These are phyloP conservation scores for Lepidurus packardi DNA, from an alignment of 1,140 invertebrate genomes.

Conservation along the genomic window DNA sequence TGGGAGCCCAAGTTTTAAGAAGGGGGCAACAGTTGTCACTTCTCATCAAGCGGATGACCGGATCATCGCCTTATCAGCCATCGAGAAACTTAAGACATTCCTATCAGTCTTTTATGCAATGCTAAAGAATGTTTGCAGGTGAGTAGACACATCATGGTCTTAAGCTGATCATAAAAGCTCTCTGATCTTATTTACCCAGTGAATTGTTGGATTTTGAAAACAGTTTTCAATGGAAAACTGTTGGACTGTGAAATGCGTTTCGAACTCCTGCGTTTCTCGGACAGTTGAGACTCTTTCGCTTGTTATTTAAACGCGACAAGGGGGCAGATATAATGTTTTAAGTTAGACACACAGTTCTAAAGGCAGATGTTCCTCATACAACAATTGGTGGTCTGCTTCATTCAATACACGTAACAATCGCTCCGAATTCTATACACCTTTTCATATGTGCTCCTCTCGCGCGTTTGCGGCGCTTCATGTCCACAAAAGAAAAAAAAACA, in stretches of 20 bases:
- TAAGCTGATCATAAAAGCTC: conserved; percentile 3
- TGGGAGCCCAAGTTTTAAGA: neutral
- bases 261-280: neutral
- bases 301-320: conserved; percentile 19
- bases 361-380: neutral
- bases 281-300: neutral
- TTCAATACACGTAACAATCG: conserved; percentile 8
- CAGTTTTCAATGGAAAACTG: neutral
- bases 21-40: conserved; percentile 10
- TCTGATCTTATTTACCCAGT: conserved; percentile 10
- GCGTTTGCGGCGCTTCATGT: neutral
- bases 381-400: conserved; percentile 8
- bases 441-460: neutral
- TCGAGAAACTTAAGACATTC: conserved; percentile 2
- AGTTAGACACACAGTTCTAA: neutral
- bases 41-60: neutral
- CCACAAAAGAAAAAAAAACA: neutral
- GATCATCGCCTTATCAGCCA: neutral
- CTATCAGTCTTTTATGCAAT: neutral
- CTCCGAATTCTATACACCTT: neutral
- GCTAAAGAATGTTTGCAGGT: conserved; percentile 1
- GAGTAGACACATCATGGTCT: neutral
- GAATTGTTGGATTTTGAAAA: conserved; percentile 2
- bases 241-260: conserved; percentile 10
- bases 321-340: neutral